Conservation (phyloP, 2,113 vertebrate species). For the Hydropotes inermis region DNA sequence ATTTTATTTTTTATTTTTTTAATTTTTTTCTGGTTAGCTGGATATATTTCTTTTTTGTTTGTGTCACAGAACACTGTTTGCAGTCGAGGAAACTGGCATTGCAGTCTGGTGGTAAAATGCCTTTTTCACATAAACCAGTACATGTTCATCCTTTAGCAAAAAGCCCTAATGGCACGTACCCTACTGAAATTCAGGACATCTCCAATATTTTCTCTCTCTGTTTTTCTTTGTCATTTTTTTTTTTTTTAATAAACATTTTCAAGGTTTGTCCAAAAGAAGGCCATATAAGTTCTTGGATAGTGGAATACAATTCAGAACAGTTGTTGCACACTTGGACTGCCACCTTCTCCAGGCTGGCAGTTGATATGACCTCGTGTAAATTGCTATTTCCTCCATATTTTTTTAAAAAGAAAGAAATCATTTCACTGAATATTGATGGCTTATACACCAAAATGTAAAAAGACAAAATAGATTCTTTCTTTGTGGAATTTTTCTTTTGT, state of each 20-base stretch:
- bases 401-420: slow-evolving; percentile 75
- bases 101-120: slow-evolving; percentile 81
- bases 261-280: slow-evolving; percentile 78
- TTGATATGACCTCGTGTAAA: slow-evolving; percentile 78
- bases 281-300: slow-evolving; percentile 80
- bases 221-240: slow-evolving; percentile 47
- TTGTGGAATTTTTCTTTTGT: slow-evolving; percentile 48
- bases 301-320: slow-evolving; percentile 75
- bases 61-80: slow-evolving; percentile 81
- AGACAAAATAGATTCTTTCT: slow-evolving; percentile 67
- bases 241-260: slow-evolving; percentile 65
- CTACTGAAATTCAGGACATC: slow-evolving; percentile 76
- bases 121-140: slow-evolving; percentile 74
- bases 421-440: slow-evolving; percentile 86
- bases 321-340: slow-evolving; percentile 66
- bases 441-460: slow-evolving; percentile 73
- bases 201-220: slow-evolving; percentile 56
- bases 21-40: slow-evolving; percentile 72
- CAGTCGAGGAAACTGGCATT: slow-evolving; percentile 74
- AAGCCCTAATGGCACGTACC: slow-evolving; percentile 82
- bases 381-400: slow-evolving; percentile 76
- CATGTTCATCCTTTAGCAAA: slow-evolving; percentile 81
- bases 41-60: slow-evolving; percentile 78
- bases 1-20: background rate
- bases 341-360: slow-evolving; percentile 79